These are phyloP conservation scores for Otocyon megalotis DNA, from an alignment of 2,113 vertebrate species.

Conservation along the genomic window DNA sequence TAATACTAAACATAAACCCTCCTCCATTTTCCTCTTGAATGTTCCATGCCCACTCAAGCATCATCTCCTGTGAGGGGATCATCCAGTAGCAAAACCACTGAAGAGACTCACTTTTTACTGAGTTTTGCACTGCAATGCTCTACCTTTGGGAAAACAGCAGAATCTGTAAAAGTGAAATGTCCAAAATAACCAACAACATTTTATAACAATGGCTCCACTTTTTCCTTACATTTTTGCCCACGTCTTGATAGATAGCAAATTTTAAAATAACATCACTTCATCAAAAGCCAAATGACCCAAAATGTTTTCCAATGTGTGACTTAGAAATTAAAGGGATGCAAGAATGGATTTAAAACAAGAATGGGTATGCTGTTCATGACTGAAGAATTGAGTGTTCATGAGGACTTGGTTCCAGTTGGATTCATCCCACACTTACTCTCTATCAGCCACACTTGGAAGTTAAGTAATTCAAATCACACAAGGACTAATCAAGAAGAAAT, in stretches of 20 bases:
- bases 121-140: neutral
- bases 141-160: neutral
- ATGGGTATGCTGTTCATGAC: no score
- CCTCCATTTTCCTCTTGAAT: neutral
- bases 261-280: neutral
- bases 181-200: neutral
- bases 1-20: constrained; percentile 77
- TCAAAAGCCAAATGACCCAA: neutral
- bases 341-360: neutral
- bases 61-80: neutral
- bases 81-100: neutral
- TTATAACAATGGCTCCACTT: neutral
- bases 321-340: neutral
- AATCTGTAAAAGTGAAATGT: neutral
- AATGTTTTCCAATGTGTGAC: neutral
- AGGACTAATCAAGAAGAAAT: neutral
- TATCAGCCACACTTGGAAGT: neutral
- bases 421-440: neutral
- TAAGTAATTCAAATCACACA: neutral
- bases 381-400: neutral
- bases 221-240: no score
- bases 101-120: neutral
- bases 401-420: neutral
- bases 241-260: neutral
- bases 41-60: neutral